Conservation (phyloP, 2,113 vertebrate species). For the Clarias macrocephalus region DNA sequence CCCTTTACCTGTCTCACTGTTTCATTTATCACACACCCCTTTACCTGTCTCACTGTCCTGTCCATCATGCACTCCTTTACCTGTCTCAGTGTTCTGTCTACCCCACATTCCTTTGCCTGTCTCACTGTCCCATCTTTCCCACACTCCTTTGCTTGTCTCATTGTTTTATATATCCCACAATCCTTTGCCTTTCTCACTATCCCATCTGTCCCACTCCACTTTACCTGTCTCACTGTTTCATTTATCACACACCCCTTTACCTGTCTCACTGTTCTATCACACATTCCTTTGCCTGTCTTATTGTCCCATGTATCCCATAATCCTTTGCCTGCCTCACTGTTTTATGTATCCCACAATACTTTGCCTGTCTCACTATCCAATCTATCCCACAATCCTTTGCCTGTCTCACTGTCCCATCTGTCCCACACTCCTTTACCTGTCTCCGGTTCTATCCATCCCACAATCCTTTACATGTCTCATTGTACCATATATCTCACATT, state of each 20-base stretch:
- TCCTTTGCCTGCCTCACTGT: not conserved
- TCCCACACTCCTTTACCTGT: not conserved
- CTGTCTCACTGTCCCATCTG: not conserved
- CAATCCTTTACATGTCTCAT: not conserved
- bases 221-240: not conserved
- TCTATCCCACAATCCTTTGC: not conserved
- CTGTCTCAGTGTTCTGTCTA: not conserved
- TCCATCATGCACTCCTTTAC: not conserved
- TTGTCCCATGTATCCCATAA: not conserved
- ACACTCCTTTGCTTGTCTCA: not conserved
- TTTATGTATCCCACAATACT: not conserved
- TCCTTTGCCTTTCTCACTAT: not conserved
- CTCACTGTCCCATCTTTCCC: not conserved
- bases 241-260: not conserved
- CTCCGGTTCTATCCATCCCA: not conserved
- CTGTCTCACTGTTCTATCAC: not conserved
- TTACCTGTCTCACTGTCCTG: not conserved
- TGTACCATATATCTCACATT: not conserved
- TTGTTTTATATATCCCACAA: not conserved
- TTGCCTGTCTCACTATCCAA: constrained; percentile 7
- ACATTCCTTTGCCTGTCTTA: not conserved
- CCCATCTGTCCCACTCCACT: not conserved
- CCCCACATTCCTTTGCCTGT: not conserved
- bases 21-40: not conserved
- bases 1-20: not conserved